Evolutionary conservation across 2,797 vertebrate genomes (phyloP).

Genomic region (Spinus olivaceus): DNA sequence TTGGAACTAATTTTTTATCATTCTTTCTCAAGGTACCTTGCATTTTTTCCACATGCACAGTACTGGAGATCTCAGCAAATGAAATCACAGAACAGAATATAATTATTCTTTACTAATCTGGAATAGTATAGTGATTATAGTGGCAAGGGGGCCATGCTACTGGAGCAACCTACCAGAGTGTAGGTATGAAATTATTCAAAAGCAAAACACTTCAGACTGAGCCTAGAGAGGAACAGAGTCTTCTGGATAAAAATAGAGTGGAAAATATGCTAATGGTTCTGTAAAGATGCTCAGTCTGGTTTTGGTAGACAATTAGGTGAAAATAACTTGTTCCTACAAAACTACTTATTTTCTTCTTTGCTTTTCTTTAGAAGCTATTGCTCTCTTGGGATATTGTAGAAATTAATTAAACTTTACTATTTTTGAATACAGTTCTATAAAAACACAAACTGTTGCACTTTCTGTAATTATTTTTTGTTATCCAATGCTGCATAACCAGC

Average conservation of each 20-base stretch:
- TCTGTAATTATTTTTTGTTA: neutral
- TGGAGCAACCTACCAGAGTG: neutral
- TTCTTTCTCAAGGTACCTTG: neutral
- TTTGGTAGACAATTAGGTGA: slow-evolving; percentile 15
- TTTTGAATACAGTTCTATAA: neutral
- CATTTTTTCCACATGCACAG: neutral
- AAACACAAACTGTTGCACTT: neutral
- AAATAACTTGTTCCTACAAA: slow-evolving; percentile 9
- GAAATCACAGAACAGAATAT: neutral
- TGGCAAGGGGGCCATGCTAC: neutral
- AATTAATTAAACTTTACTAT: slow-evolving; percentile 13
- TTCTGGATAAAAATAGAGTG: slow-evolving; percentile 19
- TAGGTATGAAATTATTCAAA: neutral
- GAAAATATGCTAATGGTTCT: slow-evolving; percentile 1
- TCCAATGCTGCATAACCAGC: neutral
- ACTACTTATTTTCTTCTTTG: neutral
- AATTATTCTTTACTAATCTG: neutral
- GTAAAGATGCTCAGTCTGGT: neutral
- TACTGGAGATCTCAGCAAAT: neutral
- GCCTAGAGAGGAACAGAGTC: neutral
- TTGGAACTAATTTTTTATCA: neutral
- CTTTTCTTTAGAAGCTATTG: neutral
- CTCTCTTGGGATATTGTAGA: neutral
- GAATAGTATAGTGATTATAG: neutral
- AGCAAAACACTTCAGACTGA: neutral